Evolutionary conservation across 2,888 invertebrate species (phyloP), one percentile per base, ranked within the genome.

Genomic region (Celastrina argiolus): DNA sequence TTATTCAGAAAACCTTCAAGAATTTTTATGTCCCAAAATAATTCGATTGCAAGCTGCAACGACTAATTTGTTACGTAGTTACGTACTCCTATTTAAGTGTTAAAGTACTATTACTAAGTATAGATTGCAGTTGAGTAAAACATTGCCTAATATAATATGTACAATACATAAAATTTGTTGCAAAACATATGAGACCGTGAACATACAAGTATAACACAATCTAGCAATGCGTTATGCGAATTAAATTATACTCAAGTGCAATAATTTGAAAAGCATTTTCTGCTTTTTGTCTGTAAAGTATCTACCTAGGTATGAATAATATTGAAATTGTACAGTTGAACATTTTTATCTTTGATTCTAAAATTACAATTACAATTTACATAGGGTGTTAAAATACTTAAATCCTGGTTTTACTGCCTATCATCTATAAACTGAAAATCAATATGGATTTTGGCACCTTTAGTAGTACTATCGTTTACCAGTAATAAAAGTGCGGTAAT

Each of bases 171-270:
- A 12, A 56, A 56, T 28, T 31, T 14, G 34, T 59, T 59, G 31
- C 59, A 34, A 34, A 59, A 59, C 18, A 18, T 22, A 45, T 18
- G 59, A 18, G 59, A 59, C 36, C 31, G 18, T 59, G 18, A 59
- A 5, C 56, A 56, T 59, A 18, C 10, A 31, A 36, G n/a, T 18
- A 18, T 39, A 61, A 61, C 22, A 61, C 39, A 39, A 61, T 39
- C 16, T 36, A 61, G 34, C 61, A 36, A 61, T 6, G 36, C 39
- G 61, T 65, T 26, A 39, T 56, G 22, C 36, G 56, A 65, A 16
- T 56, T 51, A 51, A 51, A 51, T 51, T 51, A 51, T 51, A 51
- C 51, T 51, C 22, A 22, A 51, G 51, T 51, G 51, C 51, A 51
- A 45, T 45, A 45, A 51, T 14, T 51, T 6, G 0, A 51, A 51